A percentile compares a stretch with the other conserved stretches of the same genome.
Evolutionary conservation across 2,113 vertebrate genomes (phyloP).

Genomic region (Chaetops frenatus): DNA sequence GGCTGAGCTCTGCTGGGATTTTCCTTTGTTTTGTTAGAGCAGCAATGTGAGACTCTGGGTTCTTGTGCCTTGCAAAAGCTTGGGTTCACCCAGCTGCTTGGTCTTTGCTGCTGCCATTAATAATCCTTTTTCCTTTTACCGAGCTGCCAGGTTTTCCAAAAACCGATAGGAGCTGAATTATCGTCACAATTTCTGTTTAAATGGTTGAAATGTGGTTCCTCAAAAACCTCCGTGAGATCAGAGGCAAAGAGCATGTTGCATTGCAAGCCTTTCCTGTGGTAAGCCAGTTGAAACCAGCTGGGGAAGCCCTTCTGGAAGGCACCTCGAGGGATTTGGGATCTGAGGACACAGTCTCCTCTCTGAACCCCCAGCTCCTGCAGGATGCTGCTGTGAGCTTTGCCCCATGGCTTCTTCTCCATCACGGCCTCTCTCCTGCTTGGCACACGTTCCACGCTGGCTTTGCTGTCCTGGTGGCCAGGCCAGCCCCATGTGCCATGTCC

Average conservation of each 20-base stretch:
- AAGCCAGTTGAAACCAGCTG: background rate
- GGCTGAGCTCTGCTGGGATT: background rate
- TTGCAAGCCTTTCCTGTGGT: background rate
- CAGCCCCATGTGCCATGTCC: fast-evolving
- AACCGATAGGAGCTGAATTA: background rate
- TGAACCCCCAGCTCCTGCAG: fast-evolving
- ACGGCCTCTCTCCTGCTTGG: background rate
- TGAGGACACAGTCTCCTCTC: background rate
- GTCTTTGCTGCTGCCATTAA: background rate
- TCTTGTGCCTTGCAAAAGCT: background rate
- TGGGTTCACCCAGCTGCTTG: background rate
- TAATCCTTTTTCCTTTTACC: background rate
- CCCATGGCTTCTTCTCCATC: fast-evolving
- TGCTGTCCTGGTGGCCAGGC: background rate
- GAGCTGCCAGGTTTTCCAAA: background rate
- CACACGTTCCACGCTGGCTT: background rate
- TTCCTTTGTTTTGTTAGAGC: background rate
- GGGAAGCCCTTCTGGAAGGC: background rate
- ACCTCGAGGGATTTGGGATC: background rate
- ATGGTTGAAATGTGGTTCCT: background rate
- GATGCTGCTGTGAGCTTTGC: background rate
- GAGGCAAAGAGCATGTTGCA: fast-evolving
- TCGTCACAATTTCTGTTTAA: background rate
- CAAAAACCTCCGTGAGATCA: background rate
- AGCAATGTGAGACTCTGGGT: background rate